These are phyloP conservation scores for Corythucha ciliata DNA, from an alignment of 2,888 invertebrate genomes.

Conservation along the genomic window DNA sequence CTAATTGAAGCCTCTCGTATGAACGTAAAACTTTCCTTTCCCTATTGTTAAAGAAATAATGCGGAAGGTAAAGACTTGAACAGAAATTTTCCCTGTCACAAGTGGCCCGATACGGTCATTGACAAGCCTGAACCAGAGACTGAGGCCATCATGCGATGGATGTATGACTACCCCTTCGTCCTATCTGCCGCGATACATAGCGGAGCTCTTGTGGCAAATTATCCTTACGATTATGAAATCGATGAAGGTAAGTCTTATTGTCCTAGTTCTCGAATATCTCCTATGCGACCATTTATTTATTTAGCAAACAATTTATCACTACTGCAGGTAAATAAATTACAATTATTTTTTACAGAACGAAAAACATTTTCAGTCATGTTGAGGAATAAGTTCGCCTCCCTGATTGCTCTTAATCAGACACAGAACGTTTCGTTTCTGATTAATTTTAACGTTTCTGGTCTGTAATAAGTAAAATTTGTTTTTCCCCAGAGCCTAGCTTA, in stretches of 20 bases:
- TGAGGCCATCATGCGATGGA: slow-evolving; percentile 50
- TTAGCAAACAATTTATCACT: too few species aligned
- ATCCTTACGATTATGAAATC: slow-evolving; percentile 50
- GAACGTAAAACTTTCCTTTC: not conserved
- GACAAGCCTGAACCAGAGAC: slow-evolving; percentile 47
- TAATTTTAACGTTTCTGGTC: too few species aligned
- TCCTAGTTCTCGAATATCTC: too few species aligned
- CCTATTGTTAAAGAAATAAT: slow-evolving; percentile 38
- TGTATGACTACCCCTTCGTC: slow-evolving; percentile 49
- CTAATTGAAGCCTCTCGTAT: not conserved
- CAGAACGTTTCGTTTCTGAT: too few species aligned
- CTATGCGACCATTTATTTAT: too few species aligned
- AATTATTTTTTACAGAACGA: too few species aligned
- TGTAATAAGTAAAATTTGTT: too few species aligned
- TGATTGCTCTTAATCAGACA: too few species aligned
- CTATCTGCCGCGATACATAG: slow-evolving; percentile 57
- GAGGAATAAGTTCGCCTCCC: too few species aligned
- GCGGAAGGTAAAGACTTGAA: slow-evolving; percentile 44
- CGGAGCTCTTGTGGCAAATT: slow-evolving; percentile 58
- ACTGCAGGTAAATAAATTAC: too few species aligned
- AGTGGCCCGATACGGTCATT: slow-evolving; percentile 1
- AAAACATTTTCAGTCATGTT: too few species aligned
- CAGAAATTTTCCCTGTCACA: slow-evolving; percentile 53
- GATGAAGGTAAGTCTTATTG: not conserved
- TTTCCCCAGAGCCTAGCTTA: too few species aligned